Conservation (phyloP, 92 coral and sea anemone genomes). For the Pocillopora meandrina region DNA sequence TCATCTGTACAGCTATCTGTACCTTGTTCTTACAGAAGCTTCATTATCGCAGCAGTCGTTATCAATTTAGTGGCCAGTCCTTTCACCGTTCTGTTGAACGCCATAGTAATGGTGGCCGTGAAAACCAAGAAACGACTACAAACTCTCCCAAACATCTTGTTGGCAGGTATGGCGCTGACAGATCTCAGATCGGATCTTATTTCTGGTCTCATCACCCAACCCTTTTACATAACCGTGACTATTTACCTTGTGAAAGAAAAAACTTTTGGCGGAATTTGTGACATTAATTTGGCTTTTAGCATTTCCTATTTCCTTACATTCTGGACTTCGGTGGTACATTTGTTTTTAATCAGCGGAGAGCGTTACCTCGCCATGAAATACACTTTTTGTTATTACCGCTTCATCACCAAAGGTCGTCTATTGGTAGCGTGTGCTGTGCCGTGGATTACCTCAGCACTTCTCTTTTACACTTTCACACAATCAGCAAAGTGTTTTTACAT, state of each 20-base stretch:
- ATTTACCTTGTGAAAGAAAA: neutral
- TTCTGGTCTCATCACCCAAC: neutral
- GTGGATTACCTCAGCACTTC: neutral
- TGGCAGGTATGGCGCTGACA: conserved; percentile 1
- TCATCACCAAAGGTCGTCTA: neutral
- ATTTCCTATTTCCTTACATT: neutral
- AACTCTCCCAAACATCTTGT: neutral
- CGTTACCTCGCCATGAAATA: neutral
- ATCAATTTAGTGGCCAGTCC: neutral
- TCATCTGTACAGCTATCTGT: too few species aligned
- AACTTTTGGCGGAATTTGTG: neutral
- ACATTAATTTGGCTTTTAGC: neutral
- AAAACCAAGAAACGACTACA: neutral
- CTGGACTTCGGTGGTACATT: neutral
- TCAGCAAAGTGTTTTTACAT: too few species aligned
- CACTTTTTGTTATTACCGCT: neutral
- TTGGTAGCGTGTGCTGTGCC: neutral
- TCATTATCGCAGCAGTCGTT: neutral
- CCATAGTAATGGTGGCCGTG: conserved; percentile 9
- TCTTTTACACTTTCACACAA: neutral
- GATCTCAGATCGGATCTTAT: too few species aligned
- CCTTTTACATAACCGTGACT: neutral
- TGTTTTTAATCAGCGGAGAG: conserved; percentile 4
- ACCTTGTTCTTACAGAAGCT: too few species aligned
- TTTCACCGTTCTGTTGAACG: conserved; percentile 12